Evolutionary conservation across 2,113 vertebrate species (phyloP).

Genomic region (Suricata suricatta): DNA sequence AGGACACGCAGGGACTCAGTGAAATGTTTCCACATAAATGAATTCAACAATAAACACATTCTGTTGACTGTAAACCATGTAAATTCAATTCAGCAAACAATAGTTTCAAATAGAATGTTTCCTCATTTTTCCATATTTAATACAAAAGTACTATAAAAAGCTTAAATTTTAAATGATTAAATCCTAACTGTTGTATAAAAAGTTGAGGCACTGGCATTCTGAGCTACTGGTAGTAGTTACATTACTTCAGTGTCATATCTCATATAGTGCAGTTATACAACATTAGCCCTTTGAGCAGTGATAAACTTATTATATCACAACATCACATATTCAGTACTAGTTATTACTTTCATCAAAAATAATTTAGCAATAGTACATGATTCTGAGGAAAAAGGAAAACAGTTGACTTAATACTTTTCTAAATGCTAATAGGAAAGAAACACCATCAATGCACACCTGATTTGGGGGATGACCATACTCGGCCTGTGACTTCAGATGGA

Average conservation of each 20-base stretch:
- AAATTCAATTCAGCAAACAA: slow-evolving; percentile 7
- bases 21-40: not conserved
- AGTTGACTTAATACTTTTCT: not conserved
- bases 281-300: not conserved
- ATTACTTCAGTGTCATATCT: not conserved
- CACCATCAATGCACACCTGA: not conserved
- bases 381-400: slow-evolving; percentile 18
- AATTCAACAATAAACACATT: not conserved
- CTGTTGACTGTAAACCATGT: not conserved
- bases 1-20: no score
- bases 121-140: slow-evolving; percentile 28
- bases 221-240: not conserved
- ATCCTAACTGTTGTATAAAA: not conserved
- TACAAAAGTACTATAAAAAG: not conserved
- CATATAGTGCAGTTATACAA: not conserved
- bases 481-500: not conserved
- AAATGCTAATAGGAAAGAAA: slow-evolving; percentile 15
- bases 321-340: not conserved
- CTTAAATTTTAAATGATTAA: slow-evolving; percentile 3
- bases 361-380: slow-evolving; percentile 32
- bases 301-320: slow-evolving; percentile 20
- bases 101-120: not conserved
- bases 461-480: not conserved
- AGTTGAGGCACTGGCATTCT: not conserved
- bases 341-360: slow-evolving; percentile 29